Percentiles rank a stretch among this genome's conserved stretches.
phyloP scores from a whole-genome alignment of 2,113 vertebrate genomes.

The Hippocampus zosterae region DNA sequence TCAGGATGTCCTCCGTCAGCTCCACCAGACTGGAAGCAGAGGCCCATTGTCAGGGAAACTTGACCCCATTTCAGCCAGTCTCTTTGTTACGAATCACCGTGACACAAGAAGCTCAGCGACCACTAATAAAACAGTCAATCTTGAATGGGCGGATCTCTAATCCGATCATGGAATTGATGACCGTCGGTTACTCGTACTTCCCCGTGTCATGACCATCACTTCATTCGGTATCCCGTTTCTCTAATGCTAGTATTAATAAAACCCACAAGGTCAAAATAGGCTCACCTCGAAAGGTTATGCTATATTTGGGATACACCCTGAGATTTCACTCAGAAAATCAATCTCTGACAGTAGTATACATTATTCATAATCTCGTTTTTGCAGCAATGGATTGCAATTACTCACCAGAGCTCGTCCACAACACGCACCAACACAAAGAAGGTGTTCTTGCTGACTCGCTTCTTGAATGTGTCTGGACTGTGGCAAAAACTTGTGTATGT shows the following conservation, averaged over 20 bases:
- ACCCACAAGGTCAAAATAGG: no score
- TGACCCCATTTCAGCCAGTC: background rate
- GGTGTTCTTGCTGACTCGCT: constrained; percentile 97
- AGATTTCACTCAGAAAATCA: no score
- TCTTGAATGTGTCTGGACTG: constrained; percentile 93
- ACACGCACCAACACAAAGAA: constrained; percentile 97
- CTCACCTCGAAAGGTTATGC: no score
- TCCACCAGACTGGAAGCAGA: constrained; percentile 81
- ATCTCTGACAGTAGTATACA: background rate
- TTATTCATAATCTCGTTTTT: background rate
- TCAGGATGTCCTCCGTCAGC: constrained; percentile 92
- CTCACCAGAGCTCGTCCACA: constrained; percentile 98
- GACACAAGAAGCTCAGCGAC: no score
- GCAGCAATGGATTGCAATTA: constrained; percentile 5
- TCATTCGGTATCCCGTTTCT: no score
- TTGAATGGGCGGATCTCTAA: no score
- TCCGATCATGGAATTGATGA: no score
- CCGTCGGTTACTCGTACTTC: no score
- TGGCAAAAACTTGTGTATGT: constrained; percentile 96
- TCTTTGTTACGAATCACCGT: background rate
- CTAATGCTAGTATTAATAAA: no score
- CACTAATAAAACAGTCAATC: no score
- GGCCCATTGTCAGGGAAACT: background rate
- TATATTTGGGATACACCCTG: no score
- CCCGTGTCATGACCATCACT: no score